Evolutionary conservation across 1,140 invertebrate species (phyloP).

Genomic region (Oncopeltus fasciatus): DNA sequence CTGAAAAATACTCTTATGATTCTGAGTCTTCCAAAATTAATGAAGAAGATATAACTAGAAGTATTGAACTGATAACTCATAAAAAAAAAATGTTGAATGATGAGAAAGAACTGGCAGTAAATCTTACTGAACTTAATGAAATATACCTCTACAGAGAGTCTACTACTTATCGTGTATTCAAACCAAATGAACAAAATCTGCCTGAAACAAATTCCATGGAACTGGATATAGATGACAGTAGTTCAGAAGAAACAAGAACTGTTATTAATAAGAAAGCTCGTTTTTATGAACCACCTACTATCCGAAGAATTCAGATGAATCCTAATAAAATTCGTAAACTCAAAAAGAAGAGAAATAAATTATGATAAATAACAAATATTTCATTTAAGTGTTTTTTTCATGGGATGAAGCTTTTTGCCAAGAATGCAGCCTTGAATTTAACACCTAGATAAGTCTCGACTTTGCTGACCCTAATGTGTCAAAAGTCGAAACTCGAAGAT

Average conservation of each 20-base stretch:
- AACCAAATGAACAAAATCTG: not conserved
- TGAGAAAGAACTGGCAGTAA: not conserved
- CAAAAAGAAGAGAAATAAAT: not conserved
- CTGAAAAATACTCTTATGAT: not conserved
- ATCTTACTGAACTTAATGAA: not conserved
- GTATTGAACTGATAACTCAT: too few relatives aligned
- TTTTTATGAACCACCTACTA: not conserved
- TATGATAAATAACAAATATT: too few relatives aligned
- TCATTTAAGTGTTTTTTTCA: too few relatives aligned
- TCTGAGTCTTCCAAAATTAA: not conserved
- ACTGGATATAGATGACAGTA: not conserved
- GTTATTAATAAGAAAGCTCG: not conserved
- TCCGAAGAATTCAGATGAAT: conserved; percentile 8
- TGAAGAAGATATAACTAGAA: not conserved
- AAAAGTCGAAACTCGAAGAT: too few relatives aligned
- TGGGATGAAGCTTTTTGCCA: too few relatives aligned
- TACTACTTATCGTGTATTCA: conserved; percentile 2
- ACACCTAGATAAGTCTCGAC: too few relatives aligned
- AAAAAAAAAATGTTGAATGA: too few relatives aligned
- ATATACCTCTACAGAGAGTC: conserved; percentile 5
- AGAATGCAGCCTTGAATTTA: too few relatives aligned
- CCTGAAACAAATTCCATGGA: not conserved
- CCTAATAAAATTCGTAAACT: not conserved
- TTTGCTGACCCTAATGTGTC: too few relatives aligned
- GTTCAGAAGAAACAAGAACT: not conserved